Conservation (phyloP, 2,113 vertebrate species). For the Galemys pyrenaicus region DNA sequence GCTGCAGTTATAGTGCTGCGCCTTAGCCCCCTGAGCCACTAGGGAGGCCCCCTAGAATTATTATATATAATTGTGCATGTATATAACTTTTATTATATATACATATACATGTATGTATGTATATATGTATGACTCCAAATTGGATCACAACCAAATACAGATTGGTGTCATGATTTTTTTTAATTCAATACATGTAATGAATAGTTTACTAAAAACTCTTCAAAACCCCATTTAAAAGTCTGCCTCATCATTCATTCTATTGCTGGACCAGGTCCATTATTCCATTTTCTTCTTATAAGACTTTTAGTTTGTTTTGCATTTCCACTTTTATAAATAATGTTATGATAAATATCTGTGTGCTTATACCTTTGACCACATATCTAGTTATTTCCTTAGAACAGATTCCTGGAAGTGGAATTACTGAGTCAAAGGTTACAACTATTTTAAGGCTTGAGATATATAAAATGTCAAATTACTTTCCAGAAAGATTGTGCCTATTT, state of each 20-base stretch:
- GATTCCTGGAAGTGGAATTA: conserved; percentile 66
- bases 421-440: conserved; percentile 66
- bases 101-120: neutral
- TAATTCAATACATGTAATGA: neutral
- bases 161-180: neutral
- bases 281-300: neutral
- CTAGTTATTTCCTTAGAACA: conserved; percentile 68
- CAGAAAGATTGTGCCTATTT: conserved; percentile 32
- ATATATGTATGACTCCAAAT: neutral
- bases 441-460: conserved; percentile 63
- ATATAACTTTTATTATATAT: too few species aligned
- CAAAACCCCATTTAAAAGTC: neutral
- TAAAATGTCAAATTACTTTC: conserved; percentile 58
- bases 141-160: neutral
- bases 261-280: neutral
- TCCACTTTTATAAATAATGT: neutral
- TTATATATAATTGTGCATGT: too few species aligned
- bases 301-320: neutral
- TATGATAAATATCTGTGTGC: neutral
- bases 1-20: too few species aligned
- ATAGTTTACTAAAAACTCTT: neutral
- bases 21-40: too few species aligned
- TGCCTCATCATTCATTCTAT: neutral
- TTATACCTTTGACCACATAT: conserved; percentile 22
- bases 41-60: too few species aligned